These are phyloP conservation scores for Phylloscopus whistleri DNA, from an alignment of 2,113 vertebrate species.

Conservation along the genomic window DNA sequence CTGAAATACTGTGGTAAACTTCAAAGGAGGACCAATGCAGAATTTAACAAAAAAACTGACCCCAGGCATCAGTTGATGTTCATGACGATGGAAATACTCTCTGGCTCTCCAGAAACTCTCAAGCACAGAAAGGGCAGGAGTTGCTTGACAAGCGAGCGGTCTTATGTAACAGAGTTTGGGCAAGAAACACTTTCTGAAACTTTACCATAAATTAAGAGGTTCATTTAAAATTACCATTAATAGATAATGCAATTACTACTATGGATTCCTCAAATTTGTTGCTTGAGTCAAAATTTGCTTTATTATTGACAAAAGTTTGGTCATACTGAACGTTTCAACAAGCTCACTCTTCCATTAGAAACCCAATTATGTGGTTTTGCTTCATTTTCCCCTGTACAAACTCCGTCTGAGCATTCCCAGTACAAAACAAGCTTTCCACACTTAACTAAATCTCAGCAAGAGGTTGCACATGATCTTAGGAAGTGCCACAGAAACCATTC, in stretches of 20 bases:
- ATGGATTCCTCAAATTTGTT: neutral
- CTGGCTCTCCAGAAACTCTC: neutral
- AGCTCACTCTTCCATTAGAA: constrained; percentile 36
- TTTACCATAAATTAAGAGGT: neutral
- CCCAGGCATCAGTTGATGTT: constrained; percentile 34
- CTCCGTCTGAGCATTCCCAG: constrained; percentile 48
- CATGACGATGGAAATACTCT: constrained; percentile 9
- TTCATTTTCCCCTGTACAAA: constrained; percentile 32
- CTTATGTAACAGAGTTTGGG: neutral
- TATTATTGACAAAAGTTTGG: neutral
- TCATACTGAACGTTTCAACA: neutral
- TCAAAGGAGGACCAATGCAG: constrained; percentile 36
- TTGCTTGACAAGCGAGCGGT: accelerated
- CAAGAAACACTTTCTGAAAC: neutral
- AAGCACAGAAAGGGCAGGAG: neutral
- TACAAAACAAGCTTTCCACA: constrained; percentile 56
- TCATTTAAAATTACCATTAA: neutral
- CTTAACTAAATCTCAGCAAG: constrained; percentile 41
- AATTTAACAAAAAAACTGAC: constrained; percentile 22
- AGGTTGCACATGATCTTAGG: constrained; percentile 50
- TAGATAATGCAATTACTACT: neutral
- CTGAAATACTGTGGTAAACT: constrained; percentile 51
- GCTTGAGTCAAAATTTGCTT: neutral
- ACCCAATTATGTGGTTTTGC: constrained; percentile 6
- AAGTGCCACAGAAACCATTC: constrained; percentile 39